Evolutionary conservation across 92 coral and sea anemone genomes (phyloP).

Genomic region (Umimayanthus chanpuru): DNA sequence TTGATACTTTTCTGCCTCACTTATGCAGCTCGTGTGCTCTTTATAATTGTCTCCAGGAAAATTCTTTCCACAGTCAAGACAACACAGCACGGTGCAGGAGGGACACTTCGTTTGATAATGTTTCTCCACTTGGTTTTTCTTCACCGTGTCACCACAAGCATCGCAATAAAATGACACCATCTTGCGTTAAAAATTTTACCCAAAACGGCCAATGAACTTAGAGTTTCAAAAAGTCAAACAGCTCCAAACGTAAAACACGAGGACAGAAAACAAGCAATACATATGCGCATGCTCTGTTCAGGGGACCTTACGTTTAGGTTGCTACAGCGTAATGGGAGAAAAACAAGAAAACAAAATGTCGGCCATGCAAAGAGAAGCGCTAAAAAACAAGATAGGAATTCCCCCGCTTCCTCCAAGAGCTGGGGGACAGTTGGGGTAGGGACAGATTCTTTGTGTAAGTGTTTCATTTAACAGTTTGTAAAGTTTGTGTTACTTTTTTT

Average conservation of each 20-base stretch:
- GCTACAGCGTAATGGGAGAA: neutral
- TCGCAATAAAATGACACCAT: conserved; percentile 96
- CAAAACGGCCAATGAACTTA: neutral
- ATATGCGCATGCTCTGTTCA: conserved; percentile 19
- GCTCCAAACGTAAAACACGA: neutral
- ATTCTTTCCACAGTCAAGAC: conserved; percentile 95
- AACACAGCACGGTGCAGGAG: conserved; percentile 82
- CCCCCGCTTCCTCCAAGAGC: conserved; percentile 77
- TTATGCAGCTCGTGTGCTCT: conserved; percentile 85
- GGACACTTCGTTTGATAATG: conserved; percentile 91
- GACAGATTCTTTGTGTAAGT: neutral
- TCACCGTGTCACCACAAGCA: conserved; percentile 95
- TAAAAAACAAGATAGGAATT: conserved; percentile 71
- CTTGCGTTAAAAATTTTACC: neutral
- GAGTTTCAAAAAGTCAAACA: neutral
- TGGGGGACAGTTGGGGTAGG: conserved; percentile 59
- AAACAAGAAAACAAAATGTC: conserved; percentile 74
- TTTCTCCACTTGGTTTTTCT: conserved; percentile 92
- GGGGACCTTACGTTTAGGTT: conserved; percentile 17
- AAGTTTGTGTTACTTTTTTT: neutral
- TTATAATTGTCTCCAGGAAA: conserved; percentile 93
- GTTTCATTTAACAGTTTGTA: neutral
- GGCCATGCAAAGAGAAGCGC: conserved; percentile 73
- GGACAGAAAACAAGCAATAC: neutral
- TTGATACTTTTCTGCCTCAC: conserved; percentile 98